Conservation (phyloP, 2,797 vertebrate species). For the Iguana delicatissima region DNA sequence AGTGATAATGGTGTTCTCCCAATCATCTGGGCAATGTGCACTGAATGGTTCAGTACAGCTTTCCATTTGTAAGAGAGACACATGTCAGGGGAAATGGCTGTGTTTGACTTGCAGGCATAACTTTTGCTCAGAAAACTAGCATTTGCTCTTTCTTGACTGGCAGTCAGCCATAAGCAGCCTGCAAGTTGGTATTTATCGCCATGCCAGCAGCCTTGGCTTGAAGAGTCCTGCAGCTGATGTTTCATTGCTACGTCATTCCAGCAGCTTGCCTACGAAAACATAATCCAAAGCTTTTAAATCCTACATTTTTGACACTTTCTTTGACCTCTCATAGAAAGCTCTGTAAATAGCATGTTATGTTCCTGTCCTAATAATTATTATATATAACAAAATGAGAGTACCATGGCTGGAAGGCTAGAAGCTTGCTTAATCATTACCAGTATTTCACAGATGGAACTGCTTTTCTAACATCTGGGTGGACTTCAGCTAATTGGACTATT, state of each 20-base stretch:
- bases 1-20: neutral
- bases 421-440: conserved; percentile 9
- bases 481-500: neutral
- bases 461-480: neutral
- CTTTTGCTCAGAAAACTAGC: neutral
- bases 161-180: neutral
- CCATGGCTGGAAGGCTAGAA: neutral
- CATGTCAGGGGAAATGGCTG: neutral
- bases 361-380: neutral
- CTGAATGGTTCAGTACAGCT: neutral
- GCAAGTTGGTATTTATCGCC: neutral
- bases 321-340: conserved; percentile 5
- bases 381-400: neutral
- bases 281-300: neutral
- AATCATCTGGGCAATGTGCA: neutral
- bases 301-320: conserved; percentile 14
- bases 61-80: neutral
- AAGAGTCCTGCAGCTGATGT: neutral
- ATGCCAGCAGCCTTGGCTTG: neutral
- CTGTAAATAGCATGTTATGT: neutral
- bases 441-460: neutral
- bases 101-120: neutral
- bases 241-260: neutral
- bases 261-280: neutral
- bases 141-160: neutral